These are phyloP conservation scores for Drosophila nannoptera DNA, from an alignment of 1,140 invertebrate genomes.

Conservation along the genomic window DNA sequence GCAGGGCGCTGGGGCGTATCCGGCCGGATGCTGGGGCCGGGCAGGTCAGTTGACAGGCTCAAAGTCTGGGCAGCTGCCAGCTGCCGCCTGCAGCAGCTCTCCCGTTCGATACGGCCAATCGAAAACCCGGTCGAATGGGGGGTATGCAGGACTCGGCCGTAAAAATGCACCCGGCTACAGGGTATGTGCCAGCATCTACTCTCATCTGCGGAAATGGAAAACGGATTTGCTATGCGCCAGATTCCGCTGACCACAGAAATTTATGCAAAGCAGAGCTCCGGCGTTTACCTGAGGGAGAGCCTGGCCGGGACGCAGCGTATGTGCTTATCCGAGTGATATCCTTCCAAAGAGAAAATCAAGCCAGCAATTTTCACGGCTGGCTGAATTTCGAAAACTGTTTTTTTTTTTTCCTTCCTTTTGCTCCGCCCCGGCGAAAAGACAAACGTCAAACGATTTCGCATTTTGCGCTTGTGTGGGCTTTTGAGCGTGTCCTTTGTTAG, in stretches of 20 bases:
- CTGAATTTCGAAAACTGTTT: background rate
- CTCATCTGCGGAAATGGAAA: conserved; percentile 1
- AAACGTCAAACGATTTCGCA: conserved; percentile 21
- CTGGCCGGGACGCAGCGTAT: background rate
- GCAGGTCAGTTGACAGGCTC: conserved; percentile 13
- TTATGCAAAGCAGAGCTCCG: conserved; percentile 30
- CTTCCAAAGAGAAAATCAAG: conserved; percentile 8
- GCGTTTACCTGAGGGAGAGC: conserved; percentile 14
- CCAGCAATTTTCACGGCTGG: conserved; percentile 11
- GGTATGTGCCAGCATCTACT: background rate
- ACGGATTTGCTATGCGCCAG: background rate
- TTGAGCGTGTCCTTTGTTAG: conserved; percentile 1
- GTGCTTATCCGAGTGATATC: background rate
- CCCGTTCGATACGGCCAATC: background rate
- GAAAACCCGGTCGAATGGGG: too few relatives aligned
- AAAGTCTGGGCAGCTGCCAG: background rate
- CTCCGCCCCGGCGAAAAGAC: conserved; percentile 7
- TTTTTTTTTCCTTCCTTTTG: too few relatives aligned
- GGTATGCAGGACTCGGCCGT: too few relatives aligned
- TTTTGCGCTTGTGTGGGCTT: conserved; percentile 36
- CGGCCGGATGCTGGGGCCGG: background rate
- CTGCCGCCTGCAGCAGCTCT: conserved; percentile 13
- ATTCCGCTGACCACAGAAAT: conserved; percentile 9
- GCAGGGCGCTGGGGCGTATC: background rate
- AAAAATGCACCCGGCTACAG: background rate